Percentiles rank a stretch among this genome's conserved stretches.
phyloP scores from a whole-genome alignment of 2,113 vertebrate genomes.

The Corythoichthys haematopterus region DNA sequence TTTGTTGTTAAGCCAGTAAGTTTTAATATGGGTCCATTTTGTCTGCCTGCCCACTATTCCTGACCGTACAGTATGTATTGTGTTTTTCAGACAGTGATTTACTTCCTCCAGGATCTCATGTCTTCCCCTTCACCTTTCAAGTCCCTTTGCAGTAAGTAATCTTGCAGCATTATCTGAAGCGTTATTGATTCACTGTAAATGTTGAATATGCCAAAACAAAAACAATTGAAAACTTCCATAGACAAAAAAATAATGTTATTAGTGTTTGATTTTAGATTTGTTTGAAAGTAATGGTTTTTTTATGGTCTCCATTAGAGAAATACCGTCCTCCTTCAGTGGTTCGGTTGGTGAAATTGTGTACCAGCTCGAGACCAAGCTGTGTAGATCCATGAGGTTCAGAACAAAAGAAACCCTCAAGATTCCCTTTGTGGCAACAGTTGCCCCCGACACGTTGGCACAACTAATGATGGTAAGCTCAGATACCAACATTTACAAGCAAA shows the following conservation, averaged over 20 bases:
- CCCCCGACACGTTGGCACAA: neutral
- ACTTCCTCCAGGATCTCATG: conserved; percentile 54
- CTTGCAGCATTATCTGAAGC: neutral
- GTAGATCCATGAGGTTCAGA: conserved; percentile 56
- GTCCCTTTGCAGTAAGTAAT: conserved; percentile 60
- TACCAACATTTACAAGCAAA: neutral
- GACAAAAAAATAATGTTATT: neutral
- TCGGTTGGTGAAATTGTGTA: conserved; percentile 58
- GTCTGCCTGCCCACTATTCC: too few relatives aligned
- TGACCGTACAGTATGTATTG: neutral
- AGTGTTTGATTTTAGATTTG: neutral
- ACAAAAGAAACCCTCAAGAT: conserved; percentile 45
- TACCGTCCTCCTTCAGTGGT: conserved; percentile 59
- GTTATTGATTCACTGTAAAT: neutral
- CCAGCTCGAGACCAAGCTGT: conserved; percentile 53
- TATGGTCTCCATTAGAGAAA: conserved; percentile 34
- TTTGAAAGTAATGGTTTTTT: neutral
- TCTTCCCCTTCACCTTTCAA: conserved; percentile 69
- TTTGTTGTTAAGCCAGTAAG: too few relatives aligned
- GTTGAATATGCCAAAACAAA: neutral
- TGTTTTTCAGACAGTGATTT: conserved; percentile 48
- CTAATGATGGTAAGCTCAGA: conserved; percentile 48
- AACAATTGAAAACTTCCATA: neutral
- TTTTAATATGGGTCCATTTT: too few relatives aligned
- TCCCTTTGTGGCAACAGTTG: conserved; percentile 44